A percentile compares a stretch with the other conserved stretches of the same genome.
These are phyloP conservation scores for Siderastrea radians DNA, from an alignment of 92 coral and sea anemone genomes.

Conservation along the genomic window DNA sequence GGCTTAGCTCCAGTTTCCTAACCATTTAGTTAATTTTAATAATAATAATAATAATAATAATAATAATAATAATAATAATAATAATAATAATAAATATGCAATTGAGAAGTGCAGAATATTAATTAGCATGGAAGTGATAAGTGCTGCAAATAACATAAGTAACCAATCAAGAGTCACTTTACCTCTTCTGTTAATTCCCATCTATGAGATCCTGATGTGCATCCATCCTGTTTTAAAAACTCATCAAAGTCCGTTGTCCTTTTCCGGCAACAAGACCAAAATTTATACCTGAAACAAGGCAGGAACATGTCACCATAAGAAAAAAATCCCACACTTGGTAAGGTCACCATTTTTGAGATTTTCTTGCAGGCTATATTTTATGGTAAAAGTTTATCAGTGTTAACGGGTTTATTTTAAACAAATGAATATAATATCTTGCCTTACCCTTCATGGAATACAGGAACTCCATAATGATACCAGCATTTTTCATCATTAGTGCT, in stretches of 20 bases:
- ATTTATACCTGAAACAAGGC: slow-evolving; percentile 80
- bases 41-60: too few species aligned
- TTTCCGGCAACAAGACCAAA: slow-evolving; percentile 96
- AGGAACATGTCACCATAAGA: not conserved
- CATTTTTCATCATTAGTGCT: slow-evolving; percentile 88
- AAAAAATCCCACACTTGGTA: not conserved
- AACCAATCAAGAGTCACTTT: not conserved
- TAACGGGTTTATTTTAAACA: too few species aligned
- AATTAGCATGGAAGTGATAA: too few species aligned
- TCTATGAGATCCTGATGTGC: slow-evolving; percentile 89
- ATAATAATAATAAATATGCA: too few species aligned
- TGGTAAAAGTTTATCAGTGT: too few species aligned
- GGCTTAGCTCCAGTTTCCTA: too few species aligned
- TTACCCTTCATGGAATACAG: slow-evolving; percentile 98
- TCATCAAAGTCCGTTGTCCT: slow-evolving; percentile 97
- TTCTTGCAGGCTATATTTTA: too few species aligned
- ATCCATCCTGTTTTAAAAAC: slow-evolving; percentile 95
- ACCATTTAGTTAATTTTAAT: too few species aligned
- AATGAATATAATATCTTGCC: not conserved
- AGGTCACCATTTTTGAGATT: too few species aligned
- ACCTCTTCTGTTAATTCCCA: slow-evolving; percentile 97
- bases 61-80: too few species aligned
- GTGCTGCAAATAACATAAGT: not conserved
- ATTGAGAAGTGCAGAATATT: too few species aligned
- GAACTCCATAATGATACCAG: slow-evolving; percentile 94